Evolutionary conservation across 1,140 invertebrate species (phyloP).

Genomic region (Ceratitis capitata): DNA sequence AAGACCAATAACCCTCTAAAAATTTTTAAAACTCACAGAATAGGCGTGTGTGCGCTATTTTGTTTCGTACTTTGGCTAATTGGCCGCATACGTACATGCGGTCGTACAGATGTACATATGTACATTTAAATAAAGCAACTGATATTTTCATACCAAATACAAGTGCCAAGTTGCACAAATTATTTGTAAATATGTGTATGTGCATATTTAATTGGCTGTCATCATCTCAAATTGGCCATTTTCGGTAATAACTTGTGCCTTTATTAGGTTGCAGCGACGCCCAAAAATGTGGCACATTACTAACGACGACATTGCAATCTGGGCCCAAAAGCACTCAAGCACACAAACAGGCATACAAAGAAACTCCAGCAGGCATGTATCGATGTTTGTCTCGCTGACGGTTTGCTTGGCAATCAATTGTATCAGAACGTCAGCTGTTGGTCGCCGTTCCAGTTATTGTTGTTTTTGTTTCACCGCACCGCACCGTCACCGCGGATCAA

Average conservation of each 20-base stretch:
- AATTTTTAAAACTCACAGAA: neutral
- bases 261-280: constrained; percentile 2
- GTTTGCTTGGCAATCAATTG: neutral
- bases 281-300: neutral
- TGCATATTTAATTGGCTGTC: constrained; percentile 4
- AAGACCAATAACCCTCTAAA: neutral
- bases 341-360: neutral
- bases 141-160: too few relatives aligned
- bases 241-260: constrained; percentile 3
- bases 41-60: neutral
- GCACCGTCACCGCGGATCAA: neutral
- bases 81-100: neutral
- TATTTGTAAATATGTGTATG: neutral
- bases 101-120: neutral
- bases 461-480: neutral
- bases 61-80: constrained; percentile 11
- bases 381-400: neutral
- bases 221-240: neutral
- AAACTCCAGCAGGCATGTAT: neutral
- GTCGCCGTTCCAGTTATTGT: neutral
- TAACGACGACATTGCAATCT: neutral
- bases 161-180: neutral
- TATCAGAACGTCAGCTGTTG: constrained; percentile 2
- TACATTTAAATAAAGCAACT: too few relatives aligned
- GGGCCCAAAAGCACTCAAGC: neutral